Percentiles rank a stretch among this genome's conserved stretches.
Evolutionary conservation across 2,113 vertebrate genomes (phyloP).

Genomic region (Peucedramus taeniatus): DNA sequence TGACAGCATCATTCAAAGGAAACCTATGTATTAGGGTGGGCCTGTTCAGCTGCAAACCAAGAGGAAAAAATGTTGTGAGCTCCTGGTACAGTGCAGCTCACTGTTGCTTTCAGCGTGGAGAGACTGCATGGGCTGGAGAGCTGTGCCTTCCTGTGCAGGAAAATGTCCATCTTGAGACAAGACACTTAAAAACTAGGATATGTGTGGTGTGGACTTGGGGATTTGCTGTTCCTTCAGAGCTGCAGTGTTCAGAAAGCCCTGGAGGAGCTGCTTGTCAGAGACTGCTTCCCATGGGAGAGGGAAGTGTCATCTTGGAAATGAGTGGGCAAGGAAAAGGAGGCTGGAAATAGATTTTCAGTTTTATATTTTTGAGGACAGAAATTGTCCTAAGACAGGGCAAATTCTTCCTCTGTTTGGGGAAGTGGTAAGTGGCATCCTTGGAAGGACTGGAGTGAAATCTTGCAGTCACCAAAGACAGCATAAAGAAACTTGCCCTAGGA

Average conservation of each 20-base stretch:
- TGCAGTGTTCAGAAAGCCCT: neutral
- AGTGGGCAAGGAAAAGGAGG: neutral
- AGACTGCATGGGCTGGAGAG: neutral
- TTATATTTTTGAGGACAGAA: neutral
- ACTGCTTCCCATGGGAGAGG: neutral
- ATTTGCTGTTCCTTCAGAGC: neutral
- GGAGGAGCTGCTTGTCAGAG: neutral
- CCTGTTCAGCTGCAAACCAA: neutral
- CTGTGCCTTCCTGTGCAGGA: neutral
- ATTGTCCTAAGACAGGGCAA: neutral
- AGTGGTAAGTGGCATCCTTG: neutral
- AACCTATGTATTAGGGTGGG: rapidly evolving
- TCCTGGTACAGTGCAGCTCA: neutral
- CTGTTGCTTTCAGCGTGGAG: neutral
- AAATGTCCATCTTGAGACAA: neutral
- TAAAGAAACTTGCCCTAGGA: neutral
- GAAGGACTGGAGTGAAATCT: neutral
- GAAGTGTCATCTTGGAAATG: neutral
- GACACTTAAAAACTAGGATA: neutral
- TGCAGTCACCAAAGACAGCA: neutral
- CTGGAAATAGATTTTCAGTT: neutral
- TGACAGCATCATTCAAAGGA: neutral
- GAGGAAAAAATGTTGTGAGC: neutral
- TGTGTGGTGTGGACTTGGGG: neutral
- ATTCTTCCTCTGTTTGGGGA: neutral